Evolutionary conservation across 2,797 vertebrate genomes (phyloP).

Genomic region (Salmo trutta): DNA sequence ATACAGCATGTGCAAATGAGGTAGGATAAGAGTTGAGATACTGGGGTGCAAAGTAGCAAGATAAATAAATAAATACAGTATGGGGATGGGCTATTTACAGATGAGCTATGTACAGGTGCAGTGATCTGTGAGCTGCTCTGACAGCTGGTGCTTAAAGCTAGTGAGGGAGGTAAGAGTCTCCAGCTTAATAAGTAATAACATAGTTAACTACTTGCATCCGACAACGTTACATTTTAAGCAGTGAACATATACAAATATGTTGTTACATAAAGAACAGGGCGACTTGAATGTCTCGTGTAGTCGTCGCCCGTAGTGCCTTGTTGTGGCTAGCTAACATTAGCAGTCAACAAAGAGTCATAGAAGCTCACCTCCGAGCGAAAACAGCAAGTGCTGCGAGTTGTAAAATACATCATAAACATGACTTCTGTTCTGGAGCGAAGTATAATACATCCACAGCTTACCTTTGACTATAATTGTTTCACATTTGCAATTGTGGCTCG

Average conservation of each 20-base stretch:
- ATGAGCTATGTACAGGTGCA: no score
- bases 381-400: background rate
- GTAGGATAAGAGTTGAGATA: no score
- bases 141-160: no score
- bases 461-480: background rate
- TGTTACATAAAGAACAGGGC: background rate
- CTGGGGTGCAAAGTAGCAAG: no score
- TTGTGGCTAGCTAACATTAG: background rate
- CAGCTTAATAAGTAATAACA: background rate
- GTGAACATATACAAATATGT: background rate
- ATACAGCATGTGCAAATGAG: no score
- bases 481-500: background rate
- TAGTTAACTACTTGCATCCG: background rate
- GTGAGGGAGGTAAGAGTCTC: no score
- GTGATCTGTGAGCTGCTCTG: no score
- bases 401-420: background rate
- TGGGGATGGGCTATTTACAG: no score
- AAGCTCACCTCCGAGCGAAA: background rate
- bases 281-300: background rate
- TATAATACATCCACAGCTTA: background rate
- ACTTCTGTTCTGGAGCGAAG: background rate
- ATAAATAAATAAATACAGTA: no score
- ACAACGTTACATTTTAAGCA: background rate
- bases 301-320: background rate
- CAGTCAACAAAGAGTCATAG: background rate